phyloP scores from a whole-genome alignment of 2,888 invertebrate genomes.

The Amblyjoppa fuscipennis region DNA sequence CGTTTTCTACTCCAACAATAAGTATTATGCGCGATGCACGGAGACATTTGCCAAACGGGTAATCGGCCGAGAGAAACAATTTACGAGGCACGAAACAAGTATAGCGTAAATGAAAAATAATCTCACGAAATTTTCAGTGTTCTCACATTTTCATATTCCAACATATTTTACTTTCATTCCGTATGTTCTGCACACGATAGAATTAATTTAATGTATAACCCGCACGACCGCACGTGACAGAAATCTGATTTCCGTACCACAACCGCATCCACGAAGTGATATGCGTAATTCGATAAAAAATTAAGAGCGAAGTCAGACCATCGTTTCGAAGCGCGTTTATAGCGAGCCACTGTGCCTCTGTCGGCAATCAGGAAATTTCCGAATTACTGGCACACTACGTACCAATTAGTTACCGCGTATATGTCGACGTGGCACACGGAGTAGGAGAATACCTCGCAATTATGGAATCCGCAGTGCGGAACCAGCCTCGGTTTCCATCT shows the following conservation, averaged over 20 bases:
- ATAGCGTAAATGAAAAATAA: slow-evolving; percentile 38
- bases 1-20: slow-evolving; percentile 40
- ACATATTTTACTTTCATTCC: neutral
- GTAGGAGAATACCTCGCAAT: slow-evolving; percentile 51
- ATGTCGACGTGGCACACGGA: neutral
- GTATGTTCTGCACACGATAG: neutral
- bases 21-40: slow-evolving; percentile 27
- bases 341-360: neutral
- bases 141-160: neutral
- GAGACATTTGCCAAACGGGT: slow-evolving; percentile 37
- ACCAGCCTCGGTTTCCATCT: slow-evolving; percentile 44
- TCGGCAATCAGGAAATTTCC: slow-evolving; percentile 16
- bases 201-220: neutral
- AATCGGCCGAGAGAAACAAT: slow-evolving; percentile 24
- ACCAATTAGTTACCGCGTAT: slow-evolving; percentile 42
- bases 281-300: neutral
- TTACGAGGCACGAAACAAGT: slow-evolving; percentile 34
- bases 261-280: neutral
- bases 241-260: neutral
- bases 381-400: slow-evolving; percentile 34
- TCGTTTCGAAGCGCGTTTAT: neutral
- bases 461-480: slow-evolving; percentile 68
- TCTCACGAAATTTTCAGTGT: slow-evolving; percentile 1
- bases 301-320: neutral
- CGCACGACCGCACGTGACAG: neutral